A percentile compares a stretch with the other conserved stretches of the same genome.
Conservation (phyloP, 2,797 vertebrate genomes). For the Manis javanica region DNA sequence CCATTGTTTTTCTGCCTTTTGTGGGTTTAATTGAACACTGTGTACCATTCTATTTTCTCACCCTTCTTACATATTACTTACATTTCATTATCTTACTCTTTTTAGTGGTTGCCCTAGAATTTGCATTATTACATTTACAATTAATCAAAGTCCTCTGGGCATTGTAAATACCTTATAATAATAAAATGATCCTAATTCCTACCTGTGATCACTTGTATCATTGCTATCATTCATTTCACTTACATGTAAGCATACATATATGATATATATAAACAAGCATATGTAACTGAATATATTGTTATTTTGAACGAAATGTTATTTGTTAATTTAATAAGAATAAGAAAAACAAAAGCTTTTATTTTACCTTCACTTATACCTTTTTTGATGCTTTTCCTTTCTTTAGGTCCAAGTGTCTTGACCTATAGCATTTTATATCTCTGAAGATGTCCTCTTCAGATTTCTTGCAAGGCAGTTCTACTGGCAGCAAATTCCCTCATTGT, state of each 20-base stretch:
- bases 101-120: neutral
- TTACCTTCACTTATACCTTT: neutral
- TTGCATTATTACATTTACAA: neutral
- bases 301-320: neutral
- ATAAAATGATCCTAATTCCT: neutral
- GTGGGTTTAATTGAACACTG: neutral
- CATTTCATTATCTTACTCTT: neutral
- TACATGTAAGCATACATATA: neutral
- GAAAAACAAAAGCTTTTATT: neutral
- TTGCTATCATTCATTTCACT: neutral
- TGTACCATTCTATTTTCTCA: neutral
- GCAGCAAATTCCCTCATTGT: neutral
- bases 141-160: neutral
- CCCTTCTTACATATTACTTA: neutral
- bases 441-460: neutral
- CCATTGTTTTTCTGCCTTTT: neutral
- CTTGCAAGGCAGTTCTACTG: neutral
- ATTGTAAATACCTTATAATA: neutral
- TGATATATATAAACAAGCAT: neutral
- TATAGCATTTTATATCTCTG: neutral
- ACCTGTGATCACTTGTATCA: neutral
- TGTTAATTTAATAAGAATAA: neutral
- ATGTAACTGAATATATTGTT: neutral
- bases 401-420: neutral
- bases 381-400: neutral